Evolutionary conservation across 2,113 vertebrate species (phyloP), one percentile per base, ranked within the genome.

Genomic region (Trematocara macrostoma): DNA sequence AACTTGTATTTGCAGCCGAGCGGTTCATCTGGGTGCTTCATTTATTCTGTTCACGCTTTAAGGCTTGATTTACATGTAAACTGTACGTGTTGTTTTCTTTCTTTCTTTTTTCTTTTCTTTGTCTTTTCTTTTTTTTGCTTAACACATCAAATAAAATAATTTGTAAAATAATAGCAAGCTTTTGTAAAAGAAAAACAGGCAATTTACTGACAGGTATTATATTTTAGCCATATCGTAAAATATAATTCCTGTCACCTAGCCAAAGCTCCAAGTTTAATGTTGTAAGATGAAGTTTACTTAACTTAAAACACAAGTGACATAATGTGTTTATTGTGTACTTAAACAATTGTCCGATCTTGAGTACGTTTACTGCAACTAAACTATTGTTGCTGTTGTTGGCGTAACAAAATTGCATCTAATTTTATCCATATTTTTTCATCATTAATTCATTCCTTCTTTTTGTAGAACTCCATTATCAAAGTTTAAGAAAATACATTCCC

Each of bases 401-500:
- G 31, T 76, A 29, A 76, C 15, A 76, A 8, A 76, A 76, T 76
- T 76, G 9, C 45, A 51, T 26, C 20, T 40, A 20, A 40, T 67
- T 80, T 10, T 55, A 18, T 38, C 5, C 29, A 38, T 31, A 57
- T 53, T 29, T 51, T 71, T 11, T 67, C 20, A 49, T 49, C 3
- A 74, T 18, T 74, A 47, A 49, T 38, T 64, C 8, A 26, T 67
- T 29, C 9, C 20, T 4, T 8, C 87, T 90, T 42, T 55, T 8
- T 47, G 3, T 69, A 96, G 95, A 89, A 95, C 94, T 20, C 91
- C 95, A 15, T 90, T 83, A 12, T 90, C 95, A 56, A 92, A 89
- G 88, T 93, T 83, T 56, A 94, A 83, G 82, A 95, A 64, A 79
- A 94, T 96, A 3, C 55, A 94, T 74, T 95, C 95, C 38, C 92